Evolutionary conservation across 2,888 invertebrate genomes (phyloP).

Genomic region (Tolmerus cingulatus): DNA sequence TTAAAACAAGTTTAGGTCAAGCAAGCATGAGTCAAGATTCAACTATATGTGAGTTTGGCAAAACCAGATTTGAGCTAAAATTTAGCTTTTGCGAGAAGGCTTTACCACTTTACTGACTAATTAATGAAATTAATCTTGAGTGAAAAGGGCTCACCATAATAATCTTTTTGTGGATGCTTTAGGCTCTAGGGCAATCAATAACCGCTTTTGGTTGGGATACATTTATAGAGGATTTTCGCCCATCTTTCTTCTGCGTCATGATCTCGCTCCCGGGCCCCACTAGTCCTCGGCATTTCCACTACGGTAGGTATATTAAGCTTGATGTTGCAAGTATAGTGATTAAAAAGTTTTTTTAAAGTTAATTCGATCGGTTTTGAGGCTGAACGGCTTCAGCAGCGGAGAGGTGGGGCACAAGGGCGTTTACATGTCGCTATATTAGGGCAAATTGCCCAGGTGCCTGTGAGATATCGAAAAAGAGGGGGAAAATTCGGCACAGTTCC

Average conservation of each 20-base stretch:
- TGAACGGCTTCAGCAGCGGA: not conserved
- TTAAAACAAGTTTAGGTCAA: no score
- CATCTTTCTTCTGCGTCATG: not conserved
- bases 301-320: no score
- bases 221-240: not conserved
- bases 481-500: not conserved
- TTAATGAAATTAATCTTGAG: not conserved
- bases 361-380: not conserved
- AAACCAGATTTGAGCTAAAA: no score
- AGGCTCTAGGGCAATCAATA: conserved; percentile 18
- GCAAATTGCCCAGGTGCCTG: not conserved
- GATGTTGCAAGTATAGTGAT: not conserved
- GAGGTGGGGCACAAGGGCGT: not conserved
- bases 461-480: not conserved
- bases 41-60: no score
- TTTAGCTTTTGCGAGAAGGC: no score
- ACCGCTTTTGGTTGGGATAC: conserved; percentile 10
- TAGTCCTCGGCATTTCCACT: no score
- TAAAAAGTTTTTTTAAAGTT: not conserved
- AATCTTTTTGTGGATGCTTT: not conserved
- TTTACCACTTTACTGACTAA: no score
- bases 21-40: no score
- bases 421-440: not conserved
- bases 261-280: not conserved
- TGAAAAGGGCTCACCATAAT: not conserved